Conservation (phyloP, 2,113 vertebrate species). For the Scortum barcoo region DNA sequence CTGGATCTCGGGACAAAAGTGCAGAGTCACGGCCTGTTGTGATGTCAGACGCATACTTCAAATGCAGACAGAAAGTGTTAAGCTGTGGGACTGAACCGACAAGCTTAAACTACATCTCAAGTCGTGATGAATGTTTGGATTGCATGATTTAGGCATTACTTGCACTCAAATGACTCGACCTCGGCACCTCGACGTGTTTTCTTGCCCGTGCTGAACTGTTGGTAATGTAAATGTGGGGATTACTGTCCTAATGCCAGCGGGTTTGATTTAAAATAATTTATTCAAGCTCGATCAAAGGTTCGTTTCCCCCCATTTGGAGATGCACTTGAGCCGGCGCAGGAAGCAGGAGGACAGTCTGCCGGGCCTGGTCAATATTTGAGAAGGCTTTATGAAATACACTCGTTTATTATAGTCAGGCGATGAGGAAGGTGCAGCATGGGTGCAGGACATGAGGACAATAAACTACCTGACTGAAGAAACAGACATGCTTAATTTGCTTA, state of each 20-base stretch:
- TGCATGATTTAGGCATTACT: slow-evolving; percentile 28
- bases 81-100: slow-evolving; percentile 31
- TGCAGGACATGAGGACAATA: slow-evolving; percentile 68
- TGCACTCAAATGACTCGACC: slow-evolving; percentile 2
- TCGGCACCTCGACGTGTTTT: slow-evolving; percentile 14
- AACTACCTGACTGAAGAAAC: slow-evolving; percentile 48
- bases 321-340: slow-evolving; percentile 39
- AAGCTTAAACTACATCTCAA: slow-evolving; percentile 26
- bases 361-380: slow-evolving; percentile 81
- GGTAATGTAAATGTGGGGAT: not conserved
- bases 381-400: slow-evolving; percentile 75
- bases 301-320: slow-evolving; percentile 17
- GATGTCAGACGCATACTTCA: slow-evolving; percentile 45
- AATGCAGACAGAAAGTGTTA: slow-evolving; percentile 28
- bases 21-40: slow-evolving; percentile 45
- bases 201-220: not conserved
- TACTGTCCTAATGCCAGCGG: not conserved
- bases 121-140: slow-evolving; percentile 41
- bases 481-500: slow-evolving; percentile 17
- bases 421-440: slow-evolving; percentile 65
- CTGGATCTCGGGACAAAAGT: slow-evolving; percentile 32
- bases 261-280: not conserved
- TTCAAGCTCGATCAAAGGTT: slow-evolving; percentile 19
- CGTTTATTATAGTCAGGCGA: slow-evolving; percentile 68
- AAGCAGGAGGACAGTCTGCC: slow-evolving; percentile 44